Percentiles rank a stretch among this genome's conserved stretches.
Evolutionary conservation across 2,888 invertebrate genomes (phyloP).

Genomic region (Odontocerum albicorne): DNA sequence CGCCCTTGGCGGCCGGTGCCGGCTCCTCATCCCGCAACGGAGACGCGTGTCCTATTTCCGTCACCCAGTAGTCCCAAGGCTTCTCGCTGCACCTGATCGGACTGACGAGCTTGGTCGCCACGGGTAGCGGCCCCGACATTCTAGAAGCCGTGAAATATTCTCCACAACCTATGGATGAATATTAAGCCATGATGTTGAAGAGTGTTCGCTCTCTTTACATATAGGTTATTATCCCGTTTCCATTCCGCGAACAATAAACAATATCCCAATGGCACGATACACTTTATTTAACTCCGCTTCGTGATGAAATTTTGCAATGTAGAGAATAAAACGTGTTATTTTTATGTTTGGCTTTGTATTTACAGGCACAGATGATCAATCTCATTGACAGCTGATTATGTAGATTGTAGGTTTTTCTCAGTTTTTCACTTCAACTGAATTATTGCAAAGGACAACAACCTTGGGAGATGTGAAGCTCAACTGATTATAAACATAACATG

Average conservation of each 20-base stretch:
- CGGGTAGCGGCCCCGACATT: slow-evolving; percentile 54
- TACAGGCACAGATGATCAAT: slow-evolving; percentile 61
- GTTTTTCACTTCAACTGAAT: slow-evolving; percentile 41
- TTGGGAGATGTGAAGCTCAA: slow-evolving; percentile 26
- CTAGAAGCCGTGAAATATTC: slow-evolving; percentile 39
- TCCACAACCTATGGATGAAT: no score
- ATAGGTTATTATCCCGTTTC: slow-evolving; percentile 60
- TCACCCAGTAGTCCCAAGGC: slow-evolving; percentile 57
- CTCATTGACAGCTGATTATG: slow-evolving; percentile 63
- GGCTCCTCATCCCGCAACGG: slow-evolving; percentile 48
- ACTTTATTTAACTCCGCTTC: slow-evolving; percentile 1
- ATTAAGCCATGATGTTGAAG: slow-evolving; percentile 40
- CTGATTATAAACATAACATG: slow-evolving; percentile 24
- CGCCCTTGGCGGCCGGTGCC: slow-evolving; percentile 43
- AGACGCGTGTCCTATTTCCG: slow-evolving; percentile 54
- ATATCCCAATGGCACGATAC: slow-evolving; percentile 13
- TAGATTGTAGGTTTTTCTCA: slow-evolving; percentile 58
- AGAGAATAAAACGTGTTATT: slow-evolving; percentile 48
- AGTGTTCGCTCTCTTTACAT: slow-evolving; percentile 42
- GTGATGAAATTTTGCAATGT: slow-evolving; percentile 4
- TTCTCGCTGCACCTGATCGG: slow-evolving; percentile 56
- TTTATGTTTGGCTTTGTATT: slow-evolving; percentile 58
- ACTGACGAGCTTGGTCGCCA: slow-evolving; percentile 51
- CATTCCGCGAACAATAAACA: slow-evolving; percentile 41
- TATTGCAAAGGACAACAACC: slow-evolving; percentile 30